Percentiles rank a stretch among this genome's conserved stretches.
Evolutionary conservation across 2,113 vertebrate genomes (phyloP).

Genomic region (Poeciliopsis occidentalis): DNA sequence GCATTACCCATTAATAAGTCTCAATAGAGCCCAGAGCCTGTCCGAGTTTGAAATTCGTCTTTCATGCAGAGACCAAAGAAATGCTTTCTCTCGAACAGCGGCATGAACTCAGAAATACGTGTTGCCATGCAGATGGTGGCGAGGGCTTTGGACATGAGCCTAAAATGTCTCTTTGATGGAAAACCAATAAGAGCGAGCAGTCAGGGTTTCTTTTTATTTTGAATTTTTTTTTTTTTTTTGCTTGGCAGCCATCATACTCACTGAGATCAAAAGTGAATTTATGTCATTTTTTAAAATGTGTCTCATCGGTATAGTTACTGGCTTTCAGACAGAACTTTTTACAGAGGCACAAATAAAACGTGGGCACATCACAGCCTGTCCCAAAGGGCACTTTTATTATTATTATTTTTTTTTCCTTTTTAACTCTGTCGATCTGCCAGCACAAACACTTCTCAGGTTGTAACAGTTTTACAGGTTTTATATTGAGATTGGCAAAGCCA

Average conservation of each 20-base stretch:
- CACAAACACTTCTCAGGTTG: slow-evolving; percentile 78
- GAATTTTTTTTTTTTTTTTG: neutral
- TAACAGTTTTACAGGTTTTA: slow-evolving; percentile 80
- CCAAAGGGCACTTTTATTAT: slow-evolving; percentile 56
- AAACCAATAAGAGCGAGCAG: slow-evolving; percentile 40
- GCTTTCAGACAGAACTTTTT: slow-evolving; percentile 38
- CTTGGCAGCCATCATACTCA: slow-evolving; percentile 31
- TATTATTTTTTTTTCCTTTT: slow-evolving; percentile 53
- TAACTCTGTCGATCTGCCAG: slow-evolving; percentile 68
- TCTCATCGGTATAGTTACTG: slow-evolving; percentile 32
- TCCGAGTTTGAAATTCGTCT: slow-evolving; percentile 27
- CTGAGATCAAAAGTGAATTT: slow-evolving; percentile 12
- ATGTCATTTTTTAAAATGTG: slow-evolving; percentile 22
- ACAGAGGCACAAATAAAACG: slow-evolving; percentile 60
- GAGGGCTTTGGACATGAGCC: slow-evolving; percentile 21
- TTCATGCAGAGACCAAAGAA: slow-evolving; percentile 42
- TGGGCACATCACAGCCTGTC: slow-evolving; percentile 50
- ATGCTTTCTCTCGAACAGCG: slow-evolving; percentile 42
- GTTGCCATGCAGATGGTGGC: slow-evolving; percentile 37
- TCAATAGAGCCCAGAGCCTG: slow-evolving; percentile 42
- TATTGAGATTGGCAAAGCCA: slow-evolving; percentile 72
- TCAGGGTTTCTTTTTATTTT: slow-evolving; percentile 22
- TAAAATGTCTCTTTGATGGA: slow-evolving; percentile 25
- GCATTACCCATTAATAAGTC: slow-evolving; percentile 46
- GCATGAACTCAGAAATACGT: slow-evolving; percentile 31